These are phyloP conservation scores for Apodemia zela DNA, from an alignment of 2,888 invertebrate genomes.

Conservation along the genomic window DNA sequence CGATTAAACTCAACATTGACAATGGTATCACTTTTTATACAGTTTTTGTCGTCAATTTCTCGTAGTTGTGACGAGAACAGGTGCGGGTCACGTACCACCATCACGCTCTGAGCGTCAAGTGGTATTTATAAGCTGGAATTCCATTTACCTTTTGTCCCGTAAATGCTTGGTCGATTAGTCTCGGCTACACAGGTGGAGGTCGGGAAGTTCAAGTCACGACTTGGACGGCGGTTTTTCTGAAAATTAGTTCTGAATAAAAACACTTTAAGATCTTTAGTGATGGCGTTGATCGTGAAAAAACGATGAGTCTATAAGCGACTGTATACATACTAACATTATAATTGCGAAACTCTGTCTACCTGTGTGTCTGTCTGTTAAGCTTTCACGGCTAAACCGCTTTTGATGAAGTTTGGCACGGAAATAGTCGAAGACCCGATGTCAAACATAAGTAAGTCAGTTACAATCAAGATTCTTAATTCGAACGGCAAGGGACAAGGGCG, in stretches of 20 bases:
- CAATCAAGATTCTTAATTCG: too few species aligned
- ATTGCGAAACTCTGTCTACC: too few species aligned
- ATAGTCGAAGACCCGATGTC: too few species aligned
- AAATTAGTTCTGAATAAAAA: constrained; percentile 4
- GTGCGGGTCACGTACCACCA: constrained; percentile 40
- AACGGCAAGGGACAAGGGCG: too few species aligned
- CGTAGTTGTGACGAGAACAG: constrained; percentile 27
- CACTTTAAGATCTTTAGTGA: background rate
- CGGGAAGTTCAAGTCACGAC: constrained; percentile 39
- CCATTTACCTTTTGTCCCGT: constrained; percentile 33
- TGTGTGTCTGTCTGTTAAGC: too few species aligned
- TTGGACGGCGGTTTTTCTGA: constrained; percentile 11
- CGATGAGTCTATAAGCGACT: background rate
- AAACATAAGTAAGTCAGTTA: too few species aligned
- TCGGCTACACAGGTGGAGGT: constrained; percentile 68
- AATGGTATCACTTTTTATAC: constrained; percentile 21
- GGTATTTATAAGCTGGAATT: constrained; percentile 29
- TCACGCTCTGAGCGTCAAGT: constrained; percentile 35
- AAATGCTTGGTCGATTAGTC: constrained; percentile 49
- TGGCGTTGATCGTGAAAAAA: background rate
- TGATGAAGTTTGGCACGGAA: too few species aligned
- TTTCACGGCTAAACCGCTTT: too few species aligned
- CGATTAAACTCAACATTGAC: constrained; percentile 10
- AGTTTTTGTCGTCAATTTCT: constrained; percentile 13
- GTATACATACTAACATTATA: background rate